Base-by-base conservation (phyloP, 2,888 invertebrate genomes). In the Molanna angustata region DNA sequence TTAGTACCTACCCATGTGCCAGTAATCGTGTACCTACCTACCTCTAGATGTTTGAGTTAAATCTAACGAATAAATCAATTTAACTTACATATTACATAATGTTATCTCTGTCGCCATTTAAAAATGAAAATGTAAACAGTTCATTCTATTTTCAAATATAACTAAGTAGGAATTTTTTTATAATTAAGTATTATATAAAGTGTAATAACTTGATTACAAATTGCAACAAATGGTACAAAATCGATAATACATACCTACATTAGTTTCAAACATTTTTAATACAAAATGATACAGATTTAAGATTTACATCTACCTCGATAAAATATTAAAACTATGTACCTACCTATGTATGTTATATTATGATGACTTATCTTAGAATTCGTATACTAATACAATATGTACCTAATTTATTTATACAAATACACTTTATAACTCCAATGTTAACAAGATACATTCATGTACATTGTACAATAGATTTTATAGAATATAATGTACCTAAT, bases 191-290 rank as follows among this genome's bases (percentile, higher is more conserved):
- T 27, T 27, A 27, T 7, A 27, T 27, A 27, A 11, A 27, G 11
- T 6, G 11, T 7, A 27, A 27, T 7, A 27, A 27, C 6, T 11
- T 27, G 27, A 39, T 11, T 39, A 47, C 47, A 47, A 47, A 47
- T 39, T 39, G 47, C 18, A 47, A 47, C 47, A 13, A 27, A 47
- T 40, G 47, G 47, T 47, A 47, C 47, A 47, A 47, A 47, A 39
- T 17, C 22, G 39, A 47, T 39, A 47, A 47, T 47, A 47, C 47
- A 21, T 39, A 39, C 11, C 14, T 4, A 27, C 4, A 7, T 27
- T 7, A 7, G 14, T n/a, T 13, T n/a, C 13, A n/a, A n/a, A 7
- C 4, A 35, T 7, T 35, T 6, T n/a, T 35, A 11, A 33, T 4
- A 11, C 14, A 33, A 33, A 33, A 33, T 33, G 4, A 7, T 27